Evolutionary conservation across 1,140 invertebrate genomes (phyloP), one percentile per base, ranked within the genome.

Genomic region (Trichomalopsis sarcophagae): DNA sequence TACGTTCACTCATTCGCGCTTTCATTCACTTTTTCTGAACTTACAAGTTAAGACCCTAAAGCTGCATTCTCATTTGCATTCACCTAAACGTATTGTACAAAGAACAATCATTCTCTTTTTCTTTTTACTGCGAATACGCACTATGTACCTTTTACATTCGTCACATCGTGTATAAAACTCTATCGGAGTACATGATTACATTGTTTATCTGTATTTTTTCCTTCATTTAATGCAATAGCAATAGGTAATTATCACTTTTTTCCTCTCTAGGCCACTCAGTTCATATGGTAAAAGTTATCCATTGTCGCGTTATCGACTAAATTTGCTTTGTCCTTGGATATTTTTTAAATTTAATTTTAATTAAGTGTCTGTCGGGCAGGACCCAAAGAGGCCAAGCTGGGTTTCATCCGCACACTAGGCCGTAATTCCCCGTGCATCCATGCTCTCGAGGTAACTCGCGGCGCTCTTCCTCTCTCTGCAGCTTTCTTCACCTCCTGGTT

Each of bases 111-210:
- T 91, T 93, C 90, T 90, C 90, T 89, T 93, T 88, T 90, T 87
- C 76, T 77, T 81, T 81, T 82, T 77, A 82, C 76, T 82, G 85
- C 87, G 86, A 87, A 87, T 88, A 89, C 89, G 91, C 90, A 89
- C 89, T 91, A 91, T 91, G 87, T 91, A 90, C 86, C 92, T 91
- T 89, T 90, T 92, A 93, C 91, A 92, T 92, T 93, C 91, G 91
- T 91, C 92, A 93, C 92, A 92, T 92, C 85, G 90, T 93, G 92
- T 93, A 93, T 93, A 93, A 93, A 93, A 93, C 91, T 93, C 91
- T 93, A 92, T 92, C 89, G 89, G 92, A 93, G 92, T 92, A 93
- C 90, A 92, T 92, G 92, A 91, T 93, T 93, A 92, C 91, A 91
- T 91, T 89, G 89, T 90, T 91, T 91, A 91, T 89, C 88, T 90